Conservation (phyloP, 2,797 vertebrate genomes). For the Neomorphus geoffroyi region DNA sequence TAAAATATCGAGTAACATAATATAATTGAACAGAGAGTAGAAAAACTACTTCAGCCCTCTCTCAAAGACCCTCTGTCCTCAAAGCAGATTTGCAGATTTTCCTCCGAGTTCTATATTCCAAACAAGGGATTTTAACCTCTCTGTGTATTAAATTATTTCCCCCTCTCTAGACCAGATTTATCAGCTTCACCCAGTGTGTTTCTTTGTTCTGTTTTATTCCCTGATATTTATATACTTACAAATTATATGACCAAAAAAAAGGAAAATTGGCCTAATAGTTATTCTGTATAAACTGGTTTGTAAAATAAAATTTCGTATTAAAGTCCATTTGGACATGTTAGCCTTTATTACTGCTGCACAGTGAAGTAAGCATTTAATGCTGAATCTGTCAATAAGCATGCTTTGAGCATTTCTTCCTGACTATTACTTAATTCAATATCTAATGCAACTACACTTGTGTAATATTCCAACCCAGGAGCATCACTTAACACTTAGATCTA, state of each 20-base stretch:
- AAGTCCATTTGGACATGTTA: not conserved
- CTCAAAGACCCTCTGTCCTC: not conserved
- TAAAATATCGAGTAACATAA: not conserved
- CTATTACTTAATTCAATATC: not conserved
- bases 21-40: not conserved
- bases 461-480: not conserved
- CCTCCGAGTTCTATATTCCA: fast-evolving
- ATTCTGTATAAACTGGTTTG: not conserved
- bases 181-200: not conserved
- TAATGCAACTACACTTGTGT: not conserved
- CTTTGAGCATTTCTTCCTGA: not conserved
- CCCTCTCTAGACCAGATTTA: not conserved
- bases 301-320: not conserved
- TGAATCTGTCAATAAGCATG: not conserved
- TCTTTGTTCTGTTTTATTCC: not conserved
- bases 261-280: not conserved
- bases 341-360: not conserved
- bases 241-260: not conserved
- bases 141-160: not conserved
- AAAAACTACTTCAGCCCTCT: not conserved
- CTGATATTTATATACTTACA: not conserved
- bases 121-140: not conserved
- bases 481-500: not conserved
- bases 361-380: not conserved
- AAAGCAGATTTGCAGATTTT: not conserved